phyloP scores from a whole-genome alignment of 2,113 vertebrate species.

The Psilopsiagon aurifrons region DNA sequence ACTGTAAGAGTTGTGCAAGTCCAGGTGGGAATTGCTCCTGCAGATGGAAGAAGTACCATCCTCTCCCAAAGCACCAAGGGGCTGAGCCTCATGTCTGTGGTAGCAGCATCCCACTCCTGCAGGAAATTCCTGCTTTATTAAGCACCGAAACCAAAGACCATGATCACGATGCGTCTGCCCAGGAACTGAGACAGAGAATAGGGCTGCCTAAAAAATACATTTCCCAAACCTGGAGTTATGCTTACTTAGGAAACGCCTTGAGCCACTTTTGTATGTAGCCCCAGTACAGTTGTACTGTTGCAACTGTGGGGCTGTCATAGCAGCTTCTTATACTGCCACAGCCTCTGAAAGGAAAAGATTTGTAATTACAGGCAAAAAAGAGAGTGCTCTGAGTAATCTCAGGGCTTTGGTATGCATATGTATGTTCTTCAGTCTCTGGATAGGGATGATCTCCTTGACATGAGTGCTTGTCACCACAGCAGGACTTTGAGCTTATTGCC shows the following conservation, averaged over 20 bases:
- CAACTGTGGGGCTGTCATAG: neutral
- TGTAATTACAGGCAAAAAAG: conserved; percentile 42
- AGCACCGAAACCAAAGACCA: neutral
- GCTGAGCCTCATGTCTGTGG: neutral
- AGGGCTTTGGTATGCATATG: conserved; percentile 49
- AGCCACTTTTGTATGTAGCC: neutral
- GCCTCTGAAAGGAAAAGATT: conserved; percentile 30
- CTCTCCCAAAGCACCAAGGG: neutral
- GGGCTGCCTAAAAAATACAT: neutral
- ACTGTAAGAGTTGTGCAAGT: neutral
- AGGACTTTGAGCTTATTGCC: conserved; percentile 50
- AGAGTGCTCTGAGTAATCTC: conserved; percentile 53
- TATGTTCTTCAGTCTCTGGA: conserved; percentile 48
- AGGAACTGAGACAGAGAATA: neutral
- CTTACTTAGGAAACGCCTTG: neutral
- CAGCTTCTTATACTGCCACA: neutral
- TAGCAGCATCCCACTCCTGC: neutral
- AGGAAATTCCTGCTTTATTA: neutral
- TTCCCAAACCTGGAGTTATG: neutral
- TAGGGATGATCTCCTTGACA: conserved; percentile 62
- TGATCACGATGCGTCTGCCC: fast-evolving
- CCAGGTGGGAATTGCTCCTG: neutral
- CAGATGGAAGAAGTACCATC: neutral
- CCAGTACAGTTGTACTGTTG: neutral
- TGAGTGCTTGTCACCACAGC: conserved; percentile 51